These are phyloP conservation scores for Nasonia longicornis DNA, from an alignment of 1,140 invertebrate species.

Conservation along the genomic window DNA sequence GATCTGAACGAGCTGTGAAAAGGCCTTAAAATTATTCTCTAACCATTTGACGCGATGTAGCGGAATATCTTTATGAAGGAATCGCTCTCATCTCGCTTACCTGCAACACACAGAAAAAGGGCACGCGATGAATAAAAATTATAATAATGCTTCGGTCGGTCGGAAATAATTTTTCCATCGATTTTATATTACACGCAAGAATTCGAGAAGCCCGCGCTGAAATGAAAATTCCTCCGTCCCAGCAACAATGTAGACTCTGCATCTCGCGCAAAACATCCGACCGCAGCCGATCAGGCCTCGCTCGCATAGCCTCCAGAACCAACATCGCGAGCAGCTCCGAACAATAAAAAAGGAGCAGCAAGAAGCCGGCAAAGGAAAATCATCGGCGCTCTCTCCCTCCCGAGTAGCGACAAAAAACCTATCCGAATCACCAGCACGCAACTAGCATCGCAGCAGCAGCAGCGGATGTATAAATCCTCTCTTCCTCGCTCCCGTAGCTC, in stretches of 20 bases:
- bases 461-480: slow-evolving; percentile 14
- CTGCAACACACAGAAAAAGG: not conserved
- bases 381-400: not conserved
- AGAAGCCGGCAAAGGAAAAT: not conserved
- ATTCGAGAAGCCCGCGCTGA: too few species aligned
- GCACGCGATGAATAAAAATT: not conserved
- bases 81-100: not conserved
- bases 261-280: not conserved
- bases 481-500: not conserved
- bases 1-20: not conserved
- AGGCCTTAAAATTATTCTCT: not conserved
- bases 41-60: not conserved
- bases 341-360: not conserved
- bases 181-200: too few species aligned
- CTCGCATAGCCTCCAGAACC: not conserved
- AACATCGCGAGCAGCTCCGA: not conserved
- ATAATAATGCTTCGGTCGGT: not conserved
- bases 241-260: not conserved
- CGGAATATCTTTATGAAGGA: not conserved
- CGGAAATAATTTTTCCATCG: too few species aligned
- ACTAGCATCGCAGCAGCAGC: too few species aligned
- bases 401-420: not conserved
- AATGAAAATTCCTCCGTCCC: too few species aligned
- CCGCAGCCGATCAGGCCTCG: not conserved
- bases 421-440: not conserved